These are phyloP conservation scores for Julus scanicus DNA, from an alignment of 2,888 invertebrate genomes.

Conservation along the genomic window DNA sequence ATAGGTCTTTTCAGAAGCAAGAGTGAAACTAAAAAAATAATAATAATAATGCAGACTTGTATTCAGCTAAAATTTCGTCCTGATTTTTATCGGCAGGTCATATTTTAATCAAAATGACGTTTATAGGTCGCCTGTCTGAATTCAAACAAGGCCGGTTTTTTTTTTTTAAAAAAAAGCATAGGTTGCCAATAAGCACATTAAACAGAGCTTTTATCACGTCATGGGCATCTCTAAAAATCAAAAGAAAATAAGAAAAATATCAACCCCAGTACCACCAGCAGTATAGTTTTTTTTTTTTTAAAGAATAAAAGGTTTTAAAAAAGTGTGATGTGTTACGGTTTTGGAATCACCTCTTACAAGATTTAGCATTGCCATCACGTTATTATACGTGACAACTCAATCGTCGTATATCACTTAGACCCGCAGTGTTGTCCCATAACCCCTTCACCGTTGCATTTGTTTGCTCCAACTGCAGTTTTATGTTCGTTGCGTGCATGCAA, in stretches of 20 bases:
- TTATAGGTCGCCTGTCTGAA: not conserved
- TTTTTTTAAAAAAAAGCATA: too few species aligned
- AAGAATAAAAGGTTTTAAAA: too few species aligned
- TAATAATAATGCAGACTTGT: not conserved
- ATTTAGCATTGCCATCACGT: not conserved
- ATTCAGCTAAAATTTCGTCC: not conserved
- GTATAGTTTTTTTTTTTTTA: too few species aligned
- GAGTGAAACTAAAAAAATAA: too few species aligned
- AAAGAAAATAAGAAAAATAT: too few species aligned
- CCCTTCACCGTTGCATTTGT: not conserved
- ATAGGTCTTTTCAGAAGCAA: too few species aligned
- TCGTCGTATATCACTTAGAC: not conserved
- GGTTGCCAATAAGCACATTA: too few species aligned
- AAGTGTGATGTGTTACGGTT: too few species aligned
- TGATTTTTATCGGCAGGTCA: not conserved
- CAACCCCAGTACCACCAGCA: too few species aligned
- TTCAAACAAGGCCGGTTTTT: not conserved
- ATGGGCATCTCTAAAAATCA: too few species aligned
- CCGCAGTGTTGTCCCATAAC: not conserved
- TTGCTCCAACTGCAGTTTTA: not conserved
- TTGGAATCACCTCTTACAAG: too few species aligned
- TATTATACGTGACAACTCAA: conserved; percentile 6
- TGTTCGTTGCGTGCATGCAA: not conserved
- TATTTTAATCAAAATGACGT: not conserved
- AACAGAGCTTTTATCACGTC: too few species aligned